Base-by-base conservation (phyloP, 1,140 invertebrate genomes). In the Luehdorfia chinensis region DNA sequence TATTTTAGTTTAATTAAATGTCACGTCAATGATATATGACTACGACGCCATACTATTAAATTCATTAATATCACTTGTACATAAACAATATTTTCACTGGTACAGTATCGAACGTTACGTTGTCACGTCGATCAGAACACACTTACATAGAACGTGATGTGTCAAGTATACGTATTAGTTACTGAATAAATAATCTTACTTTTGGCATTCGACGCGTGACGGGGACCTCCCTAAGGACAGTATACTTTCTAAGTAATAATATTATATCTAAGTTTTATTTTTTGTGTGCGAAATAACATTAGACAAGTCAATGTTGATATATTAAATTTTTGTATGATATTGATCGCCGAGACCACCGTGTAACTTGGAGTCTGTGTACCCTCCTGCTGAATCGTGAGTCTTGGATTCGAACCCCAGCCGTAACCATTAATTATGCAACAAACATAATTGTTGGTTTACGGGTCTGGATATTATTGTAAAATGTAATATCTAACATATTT, bases 101-200 rank as follows among this genome's bases (percentile, higher is more conserved):
- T 37, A 37, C 14, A 27, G 2, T 25, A 12, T 15, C n/a, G 18
- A 37, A 23, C 19, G 36, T 39, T 39, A 13, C 21, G 18, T 19
- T 39, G 36, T 39, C 36, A 39, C 36, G 36, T 39, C 36, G 7
- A 39, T 39, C 36, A 39, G 19, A 23, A 14, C 4, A 13, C 13
- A 32, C n/a, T n/a, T n/a, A n/a, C 13, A 2, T 31, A 32, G 31
- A 14, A 39, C 36, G 36, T 39, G 36, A 39, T 23, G 11, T 39
- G 36, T 39, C 21, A 27, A 39, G 36, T 37, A n/a, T n/a, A 21
- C 18, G 11, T 39, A 14, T 39, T 39, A n/a, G 36, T 39, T 39
- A 23, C 21, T 39, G 36, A 39, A 39, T 39, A 39, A 39, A 39
- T 39, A 39, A 39, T 27, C 36, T 19, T 12, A 39, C 36, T 39